Evolutionary conservation across 2,113 vertebrate species (phyloP), one percentile per base, ranked within the genome.

Genomic region (Pachycephala philippinensis): DNA sequence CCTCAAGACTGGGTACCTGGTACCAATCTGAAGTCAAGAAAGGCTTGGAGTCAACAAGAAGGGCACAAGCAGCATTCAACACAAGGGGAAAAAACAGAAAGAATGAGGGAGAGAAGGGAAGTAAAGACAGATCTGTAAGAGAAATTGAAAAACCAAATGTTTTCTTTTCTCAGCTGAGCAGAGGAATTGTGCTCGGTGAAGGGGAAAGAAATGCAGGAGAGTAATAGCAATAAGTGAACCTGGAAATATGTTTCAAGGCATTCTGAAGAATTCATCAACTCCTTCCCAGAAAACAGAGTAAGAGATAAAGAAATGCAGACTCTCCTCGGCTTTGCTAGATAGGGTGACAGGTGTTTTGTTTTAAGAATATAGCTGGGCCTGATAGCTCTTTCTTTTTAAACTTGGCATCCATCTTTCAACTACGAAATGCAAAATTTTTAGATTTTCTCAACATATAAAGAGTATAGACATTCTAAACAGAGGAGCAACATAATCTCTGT

Each of bases 91-190:
- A 52, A 35, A 6, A 1, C 14, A 33, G 11, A 40, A 20, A 28
- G 30, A 40, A 30, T 0, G 1, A 15, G 20, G 6, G 12, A 9
- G 1, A 22, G 6, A 11, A 37, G 7, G 33, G 8, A n/a, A 30
- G 5, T 37, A 50, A 13, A 16, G 42, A 33, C 45, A 56, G 26
- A 33, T 11, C 28, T 70, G 15, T 19, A 56, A 49, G 4, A 59
- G 47, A 94, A 70, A 53, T 1, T 44, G 11, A 47, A 66, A 80
- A 57, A 11, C 4, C 69, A 53, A 35, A 60, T 56, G 11, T 40
- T 65, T 50, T 26, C 39, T 82, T 28, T 37, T 86, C 11, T 59
- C 22, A 74, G 13, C 3, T 47, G 11, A 47, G 27, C 40, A 75
- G 66, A 66, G 8, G 15, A 79, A 60, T 24, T n/a, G 14, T 10